Evolutionary conservation across 2,797 vertebrate species (phyloP).

Genomic region (Enteromius fasciolatus): DNA sequence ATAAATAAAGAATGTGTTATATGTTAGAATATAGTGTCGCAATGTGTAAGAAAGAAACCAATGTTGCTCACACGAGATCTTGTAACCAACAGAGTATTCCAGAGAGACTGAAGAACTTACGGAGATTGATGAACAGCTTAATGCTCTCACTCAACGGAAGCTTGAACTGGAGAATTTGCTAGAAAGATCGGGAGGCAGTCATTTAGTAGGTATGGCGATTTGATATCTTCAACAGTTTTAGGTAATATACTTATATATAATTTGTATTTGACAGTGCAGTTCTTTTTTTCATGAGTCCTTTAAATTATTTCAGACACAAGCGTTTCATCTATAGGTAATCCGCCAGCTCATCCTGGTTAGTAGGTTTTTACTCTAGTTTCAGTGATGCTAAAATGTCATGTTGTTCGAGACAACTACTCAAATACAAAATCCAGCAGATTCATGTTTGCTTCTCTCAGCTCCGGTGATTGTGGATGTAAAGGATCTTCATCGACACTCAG

Average conservation of each 20-base stretch:
- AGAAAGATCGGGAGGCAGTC: background rate
- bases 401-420: background rate
- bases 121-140: slow-evolving; percentile 61
- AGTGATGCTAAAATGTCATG: background rate
- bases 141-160: slow-evolving; percentile 55
- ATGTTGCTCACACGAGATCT: background rate
- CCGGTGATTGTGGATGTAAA: slow-evolving; percentile 70
- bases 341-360: slow-evolving; percentile 47
- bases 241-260: background rate
- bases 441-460: slow-evolving; percentile 63
- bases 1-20: background rate
- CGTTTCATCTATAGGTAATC: slow-evolving; percentile 8
- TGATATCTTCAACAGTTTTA: background rate
- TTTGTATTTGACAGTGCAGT: background rate
- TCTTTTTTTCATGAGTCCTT: background rate
- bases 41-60: background rate
- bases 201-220: background rate
- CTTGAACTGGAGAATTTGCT: slow-evolving; percentile 55
- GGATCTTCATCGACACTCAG: slow-evolving; percentile 59
- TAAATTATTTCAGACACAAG: slow-evolving; percentile 2
- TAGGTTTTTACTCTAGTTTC: background rate
- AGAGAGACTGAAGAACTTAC: slow-evolving; percentile 47
- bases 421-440: background rate
- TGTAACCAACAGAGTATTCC: slow-evolving; percentile 43
- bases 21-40: background rate